Conservation (phyloP, 2,797 vertebrate species). For the Tokudaia muenninki region DNA sequence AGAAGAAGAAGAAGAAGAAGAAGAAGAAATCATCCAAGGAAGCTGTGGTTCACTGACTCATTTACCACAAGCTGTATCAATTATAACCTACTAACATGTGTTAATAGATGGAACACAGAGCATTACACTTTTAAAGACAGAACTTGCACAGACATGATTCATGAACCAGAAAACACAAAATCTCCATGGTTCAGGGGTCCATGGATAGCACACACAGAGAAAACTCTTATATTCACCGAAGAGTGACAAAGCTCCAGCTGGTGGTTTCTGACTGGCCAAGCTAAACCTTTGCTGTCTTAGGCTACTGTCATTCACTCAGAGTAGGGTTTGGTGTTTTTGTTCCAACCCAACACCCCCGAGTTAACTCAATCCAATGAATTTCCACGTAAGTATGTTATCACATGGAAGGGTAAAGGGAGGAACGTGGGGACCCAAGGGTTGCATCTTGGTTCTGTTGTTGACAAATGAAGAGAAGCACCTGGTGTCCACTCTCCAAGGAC, state of each 20-base stretch:
- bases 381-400: background rate
- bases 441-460: background rate
- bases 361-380: background rate
- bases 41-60: background rate
- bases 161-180: background rate
- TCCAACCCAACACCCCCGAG: background rate
- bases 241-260: background rate
- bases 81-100: background rate
- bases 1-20: too few species aligned
- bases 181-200: background rate
- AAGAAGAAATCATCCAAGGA: background rate
- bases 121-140: background rate
- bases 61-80: conserved; percentile 17
- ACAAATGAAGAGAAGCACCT: background rate
- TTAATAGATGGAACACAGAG: background rate
- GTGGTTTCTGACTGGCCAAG: background rate
- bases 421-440: background rate
- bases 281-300: background rate
- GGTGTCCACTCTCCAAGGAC: background rate
- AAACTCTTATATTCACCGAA: background rate
- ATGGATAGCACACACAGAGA: background rate
- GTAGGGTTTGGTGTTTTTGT: background rate
- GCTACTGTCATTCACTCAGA: background rate
- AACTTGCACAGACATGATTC: background rate
- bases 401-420: background rate